Conservation (phyloP, 2,797 vertebrate species). For the Betta splendens region DNA sequence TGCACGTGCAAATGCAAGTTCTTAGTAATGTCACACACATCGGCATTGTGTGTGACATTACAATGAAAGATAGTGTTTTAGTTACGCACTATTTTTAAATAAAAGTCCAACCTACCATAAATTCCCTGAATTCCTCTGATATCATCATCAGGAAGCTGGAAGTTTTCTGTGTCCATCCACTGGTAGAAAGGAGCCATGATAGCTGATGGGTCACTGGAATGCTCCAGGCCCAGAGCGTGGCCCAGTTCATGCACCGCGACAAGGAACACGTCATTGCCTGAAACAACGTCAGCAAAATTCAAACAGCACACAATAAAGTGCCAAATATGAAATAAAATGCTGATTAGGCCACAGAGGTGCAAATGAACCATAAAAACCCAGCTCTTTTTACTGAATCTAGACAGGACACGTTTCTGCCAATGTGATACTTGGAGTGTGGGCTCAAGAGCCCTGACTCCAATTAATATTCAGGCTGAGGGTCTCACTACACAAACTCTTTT, state of each 20-base stretch:
- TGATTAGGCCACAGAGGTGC: too few relatives aligned
- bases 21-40: too few relatives aligned
- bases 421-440: slow-evolving; percentile 24
- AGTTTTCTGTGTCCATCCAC: slow-evolving; percentile 94
- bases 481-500: background rate
- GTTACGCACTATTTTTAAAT: too few relatives aligned
- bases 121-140: slow-evolving; percentile 90
- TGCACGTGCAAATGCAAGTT: too few relatives aligned
- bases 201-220: slow-evolving; percentile 90
- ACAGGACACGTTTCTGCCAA: slow-evolving; percentile 37
- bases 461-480: slow-evolving; percentile 17
- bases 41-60: too few relatives aligned
- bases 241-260: slow-evolving; percentile 92
- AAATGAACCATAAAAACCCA: too few relatives aligned
- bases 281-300: slow-evolving; percentile 25
- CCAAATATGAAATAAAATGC: background rate
- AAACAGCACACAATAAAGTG: background rate
- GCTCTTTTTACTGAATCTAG: too few relatives aligned
- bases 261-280: slow-evolving; percentile 92
- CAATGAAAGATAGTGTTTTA: too few relatives aligned
- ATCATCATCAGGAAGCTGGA: slow-evolving; percentile 89
- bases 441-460: slow-evolving; percentile 5
- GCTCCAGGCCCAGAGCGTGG: slow-evolving; percentile 91
- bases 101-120: slow-evolving; percentile 81
- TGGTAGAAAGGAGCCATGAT: slow-evolving; percentile 97